These are phyloP conservation scores for Agrotis segetum DNA, from an alignment of 2,888 invertebrate species.

Conservation along the genomic window DNA sequence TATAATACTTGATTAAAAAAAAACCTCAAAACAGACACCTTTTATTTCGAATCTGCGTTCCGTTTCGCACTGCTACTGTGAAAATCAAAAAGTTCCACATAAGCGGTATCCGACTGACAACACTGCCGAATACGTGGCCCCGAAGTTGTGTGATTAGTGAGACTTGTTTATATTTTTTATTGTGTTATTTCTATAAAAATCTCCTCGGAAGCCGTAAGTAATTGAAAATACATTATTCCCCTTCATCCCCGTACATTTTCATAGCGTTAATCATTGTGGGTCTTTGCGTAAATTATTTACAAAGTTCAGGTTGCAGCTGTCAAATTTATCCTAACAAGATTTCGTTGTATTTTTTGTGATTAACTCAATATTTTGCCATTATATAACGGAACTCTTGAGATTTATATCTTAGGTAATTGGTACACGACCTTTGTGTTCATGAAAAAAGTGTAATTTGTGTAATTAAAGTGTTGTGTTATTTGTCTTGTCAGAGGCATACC, in stretches of 20 bases:
- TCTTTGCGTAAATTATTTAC: constrained; percentile 64
- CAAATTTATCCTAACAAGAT: constrained; percentile 74
- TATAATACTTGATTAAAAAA: not conserved
- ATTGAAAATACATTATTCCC: constrained; percentile 55
- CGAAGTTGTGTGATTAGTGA: constrained; percentile 81
- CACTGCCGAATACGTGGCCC: constrained; percentile 90
- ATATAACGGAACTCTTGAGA: constrained; percentile 52
- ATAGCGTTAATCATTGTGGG: constrained; percentile 46
- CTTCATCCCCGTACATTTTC: constrained; percentile 51
- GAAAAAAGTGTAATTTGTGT: constrained; percentile 31
- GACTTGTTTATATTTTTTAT: constrained; percentile 89
- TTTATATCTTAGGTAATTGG: constrained; percentile 1
- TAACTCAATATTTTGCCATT: constrained; percentile 55
- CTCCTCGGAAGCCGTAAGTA: constrained; percentile 83
- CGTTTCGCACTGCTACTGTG: constrained; percentile 66
- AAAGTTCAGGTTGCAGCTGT: constrained; percentile 81
- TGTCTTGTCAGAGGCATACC: constrained; percentile 36
- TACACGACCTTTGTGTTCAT: constrained; percentile 14
- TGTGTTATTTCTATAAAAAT: constrained; percentile 79
- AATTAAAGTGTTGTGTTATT: constrained; percentile 35
- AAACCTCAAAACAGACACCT: not conserved
- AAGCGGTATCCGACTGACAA: constrained; percentile 85
- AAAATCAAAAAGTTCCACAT: constrained; percentile 89
- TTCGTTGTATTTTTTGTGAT: constrained; percentile 65
- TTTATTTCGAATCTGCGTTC: constrained; percentile 65